Percentiles rank a stretch among this genome's conserved stretches.
phyloP scores from a whole-genome alignment of 2,888 invertebrate species.

The Agonopterix alstromeriana region DNA sequence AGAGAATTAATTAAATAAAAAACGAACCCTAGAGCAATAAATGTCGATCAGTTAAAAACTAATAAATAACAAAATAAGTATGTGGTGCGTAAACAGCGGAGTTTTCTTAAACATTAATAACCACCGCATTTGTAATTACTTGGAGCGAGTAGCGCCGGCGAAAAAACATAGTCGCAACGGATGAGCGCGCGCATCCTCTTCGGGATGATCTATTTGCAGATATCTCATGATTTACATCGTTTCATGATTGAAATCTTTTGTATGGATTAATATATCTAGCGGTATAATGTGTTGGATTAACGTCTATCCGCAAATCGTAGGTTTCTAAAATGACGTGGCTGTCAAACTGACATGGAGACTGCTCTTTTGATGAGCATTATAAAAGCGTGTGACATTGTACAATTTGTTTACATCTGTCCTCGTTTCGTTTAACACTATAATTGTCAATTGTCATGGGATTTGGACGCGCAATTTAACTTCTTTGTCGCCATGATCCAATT shows the following conservation, averaged over 20 bases:
- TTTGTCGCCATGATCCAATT: constrained; percentile 72
- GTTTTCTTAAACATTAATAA: constrained; percentile 18
- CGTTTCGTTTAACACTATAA: constrained; percentile 53
- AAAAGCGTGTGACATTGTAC: constrained; percentile 38
- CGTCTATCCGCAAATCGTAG: too few relatives aligned
- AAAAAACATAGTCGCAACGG: constrained; percentile 40
- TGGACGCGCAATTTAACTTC: constrained; percentile 73
- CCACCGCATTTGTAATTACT: constrained; percentile 39
- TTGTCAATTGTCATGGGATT: constrained; percentile 68
- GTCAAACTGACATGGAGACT: constrained; percentile 16
- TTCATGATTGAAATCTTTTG: constrained; percentile 15
- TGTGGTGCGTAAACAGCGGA: constrained; percentile 8
- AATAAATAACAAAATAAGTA: constrained; percentile 10
- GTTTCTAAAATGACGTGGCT: neutral
- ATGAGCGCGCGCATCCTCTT: constrained; percentile 28
- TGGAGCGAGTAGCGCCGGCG: constrained; percentile 37
- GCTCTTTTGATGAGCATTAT: constrained; percentile 18
- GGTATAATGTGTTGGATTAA: neutral
- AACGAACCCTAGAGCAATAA: neutral
- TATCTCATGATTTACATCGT: constrained; percentile 23
- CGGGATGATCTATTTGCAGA: constrained; percentile 35
- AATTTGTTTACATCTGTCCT: constrained; percentile 70
- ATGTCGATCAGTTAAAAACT: constrained; percentile 10
- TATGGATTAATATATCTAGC: constrained; percentile 3
- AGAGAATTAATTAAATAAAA: neutral